A percentile compares a stretch with the other conserved stretches of the same genome.
phyloP scores from a whole-genome alignment of 1,140 invertebrate genomes.

The Choristoneura fumiferana region DNA sequence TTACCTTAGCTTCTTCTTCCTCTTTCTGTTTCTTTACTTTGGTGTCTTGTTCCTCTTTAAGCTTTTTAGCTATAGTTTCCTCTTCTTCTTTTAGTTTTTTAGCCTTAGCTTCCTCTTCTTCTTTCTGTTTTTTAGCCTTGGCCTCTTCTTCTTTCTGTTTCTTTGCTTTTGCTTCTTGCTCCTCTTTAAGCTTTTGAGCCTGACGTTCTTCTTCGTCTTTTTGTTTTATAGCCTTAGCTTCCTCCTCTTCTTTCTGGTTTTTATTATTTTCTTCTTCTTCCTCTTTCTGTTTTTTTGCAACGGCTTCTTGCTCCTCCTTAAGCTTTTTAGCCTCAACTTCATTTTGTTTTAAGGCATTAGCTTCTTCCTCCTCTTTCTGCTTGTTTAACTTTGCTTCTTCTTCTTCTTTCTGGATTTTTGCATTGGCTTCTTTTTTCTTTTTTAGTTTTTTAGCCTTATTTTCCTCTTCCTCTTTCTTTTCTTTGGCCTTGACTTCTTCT shows the following conservation, averaged over 20 bases:
- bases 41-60: not conserved
- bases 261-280: too few species aligned
- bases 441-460: slow-evolving; percentile 28
- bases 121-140: slow-evolving; percentile 26
- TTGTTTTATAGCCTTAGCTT: slow-evolving; percentile 15
- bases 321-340: slow-evolving; percentile 19
- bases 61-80: slow-evolving; percentile 27
- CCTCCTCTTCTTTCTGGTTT: not conserved
- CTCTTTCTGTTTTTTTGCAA: slow-evolving; percentile 32
- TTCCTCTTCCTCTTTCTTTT: slow-evolving; percentile 30
- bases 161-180: slow-evolving; percentile 28
- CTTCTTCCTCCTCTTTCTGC: slow-evolving; percentile 33
- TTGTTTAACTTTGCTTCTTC: slow-evolving; percentile 9
- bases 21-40: slow-evolving; percentile 15
- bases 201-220: slow-evolving; percentile 27
- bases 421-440: slow-evolving; percentile 26
- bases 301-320: slow-evolving; percentile 17
- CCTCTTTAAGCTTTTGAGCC: slow-evolving; percentile 14
- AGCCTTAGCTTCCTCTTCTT: slow-evolving; percentile 31
- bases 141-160: slow-evolving; percentile 9
- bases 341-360: slow-evolving; percentile 30
- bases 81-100: slow-evolving; percentile 27
- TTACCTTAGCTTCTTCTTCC: slow-evolving; percentile 28
- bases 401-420: slow-evolving; percentile 28
- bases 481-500: slow-evolving; percentile 29